These are phyloP conservation scores for Drosophila melanocephala DNA, from an alignment of 2,888 invertebrate species.

Conservation along the genomic window DNA sequence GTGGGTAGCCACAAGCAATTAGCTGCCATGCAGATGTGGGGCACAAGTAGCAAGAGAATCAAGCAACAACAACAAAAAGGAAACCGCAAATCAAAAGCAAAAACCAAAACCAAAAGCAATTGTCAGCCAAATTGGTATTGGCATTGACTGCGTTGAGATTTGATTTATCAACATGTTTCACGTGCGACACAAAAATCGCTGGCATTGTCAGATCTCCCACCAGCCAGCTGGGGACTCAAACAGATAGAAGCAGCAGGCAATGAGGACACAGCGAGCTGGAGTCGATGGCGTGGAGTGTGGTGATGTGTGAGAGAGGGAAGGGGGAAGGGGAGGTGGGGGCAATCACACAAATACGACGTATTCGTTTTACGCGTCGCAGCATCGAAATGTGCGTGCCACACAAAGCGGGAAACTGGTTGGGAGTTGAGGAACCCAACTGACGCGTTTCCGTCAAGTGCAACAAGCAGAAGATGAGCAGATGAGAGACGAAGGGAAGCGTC, in stretches of 20 bases:
- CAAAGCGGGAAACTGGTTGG: conserved; percentile 26
- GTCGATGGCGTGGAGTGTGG: not conserved
- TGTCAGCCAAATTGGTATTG: conserved; percentile 79
- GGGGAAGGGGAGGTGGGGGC: conserved; percentile 19
- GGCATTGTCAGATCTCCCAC: conserved; percentile 50
- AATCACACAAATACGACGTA: conserved; percentile 74
- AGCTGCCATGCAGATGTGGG: conserved; percentile 55
- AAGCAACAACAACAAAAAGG: conserved; percentile 16
- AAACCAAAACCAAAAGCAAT: conserved; percentile 64
- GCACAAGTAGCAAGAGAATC: conserved; percentile 3
- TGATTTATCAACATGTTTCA: conserved; percentile 80
- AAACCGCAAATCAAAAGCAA: conserved; percentile 61
- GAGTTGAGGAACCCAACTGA: conserved; percentile 56
- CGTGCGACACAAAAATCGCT: conserved; percentile 65
- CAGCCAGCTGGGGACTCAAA: conserved; percentile 66
- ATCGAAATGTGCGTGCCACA: conserved; percentile 76
- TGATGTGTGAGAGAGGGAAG: not conserved
- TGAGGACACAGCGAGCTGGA: not conserved
- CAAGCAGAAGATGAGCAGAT: conserved; percentile 62
- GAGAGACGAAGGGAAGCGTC: not conserved
- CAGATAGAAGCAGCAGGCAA: conserved; percentile 8
- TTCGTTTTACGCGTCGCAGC: conserved; percentile 78
- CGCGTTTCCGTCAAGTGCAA: conserved; percentile 79
- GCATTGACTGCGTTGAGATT: conserved; percentile 78
- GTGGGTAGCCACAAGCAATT: conserved; percentile 58